Base-by-base conservation (phyloP, 2,797 vertebrate genomes). In the Mergus octosetaceus region DNA sequence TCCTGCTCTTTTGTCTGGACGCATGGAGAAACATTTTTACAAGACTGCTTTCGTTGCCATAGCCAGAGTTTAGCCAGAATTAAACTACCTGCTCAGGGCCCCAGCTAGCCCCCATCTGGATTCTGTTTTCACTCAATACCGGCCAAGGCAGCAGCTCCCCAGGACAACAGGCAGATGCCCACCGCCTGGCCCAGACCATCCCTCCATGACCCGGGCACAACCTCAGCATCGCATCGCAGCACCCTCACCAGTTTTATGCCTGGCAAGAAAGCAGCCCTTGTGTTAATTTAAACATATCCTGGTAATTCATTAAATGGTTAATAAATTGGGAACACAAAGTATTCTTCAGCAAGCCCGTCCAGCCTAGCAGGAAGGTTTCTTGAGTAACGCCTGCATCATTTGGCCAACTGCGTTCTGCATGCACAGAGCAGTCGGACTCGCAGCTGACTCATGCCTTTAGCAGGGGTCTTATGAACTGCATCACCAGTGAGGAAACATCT, bases 401-500 rank as follows among this genome's bases (percentile, higher is more conserved):
- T 70, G 72, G 80, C 53, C 88, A 85, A 80, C 15, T 71, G 61
- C 68, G 53, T 85, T 45, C 68, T 85, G 57, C 24, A 60, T 12
- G 32, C 30, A 43, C 36, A 39, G 32, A 68, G 19, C 24, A 89
- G 68, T 74, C 64, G 15, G 70, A 66, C 62, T 5, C 86, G 72
- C 90, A 86, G 75, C 93, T 95, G 94, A 90, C 87, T 78, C 94
- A 80, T 36, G 76, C 54, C 54, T 94, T 82, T 16, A 56, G 64
- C 45, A 28, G 54, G 32, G 9, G 80, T 89, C 87, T 95, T 84
- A 90, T 39, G 65, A 81, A 81, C 76, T 76, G 64, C 65, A 91
- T 66, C 86, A 74, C 82, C 90, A 92, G 73, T 0, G 0, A 90
- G 96, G 93, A 97, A 96, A 95, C 95, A 97, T 95, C 97, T 97